Evolutionary conservation across 35 echinoderm and acorn worm species (phyloP).

Genomic region (Heliocidaris erythrogramma): DNA sequence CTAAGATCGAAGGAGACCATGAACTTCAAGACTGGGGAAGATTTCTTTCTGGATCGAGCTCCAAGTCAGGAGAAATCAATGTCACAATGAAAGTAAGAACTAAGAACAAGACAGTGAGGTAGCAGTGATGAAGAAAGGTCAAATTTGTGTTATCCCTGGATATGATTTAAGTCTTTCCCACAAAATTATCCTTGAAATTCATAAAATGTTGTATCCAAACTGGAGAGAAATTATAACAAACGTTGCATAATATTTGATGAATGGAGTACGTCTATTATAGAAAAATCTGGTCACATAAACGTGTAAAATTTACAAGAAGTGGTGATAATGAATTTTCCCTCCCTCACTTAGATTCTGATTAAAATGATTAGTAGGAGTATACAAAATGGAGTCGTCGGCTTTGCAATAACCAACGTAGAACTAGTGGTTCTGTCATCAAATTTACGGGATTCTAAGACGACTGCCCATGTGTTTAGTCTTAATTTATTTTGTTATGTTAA

Average conservation of each 20-base stretch:
- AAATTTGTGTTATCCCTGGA: background rate
- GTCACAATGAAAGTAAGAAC: slow-evolving; percentile 39
- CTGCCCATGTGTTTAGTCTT: no score
- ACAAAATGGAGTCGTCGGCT: no score
- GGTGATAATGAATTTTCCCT: background rate
- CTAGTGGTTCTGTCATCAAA: no score
- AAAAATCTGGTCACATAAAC: background rate
- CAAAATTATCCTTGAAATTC: background rate
- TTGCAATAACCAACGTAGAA: no score
- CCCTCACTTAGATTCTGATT: no score
- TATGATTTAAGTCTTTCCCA: background rate
- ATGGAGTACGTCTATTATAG: background rate
- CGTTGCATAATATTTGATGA: no score
- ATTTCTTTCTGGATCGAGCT: background rate
- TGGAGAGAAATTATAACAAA: no score
- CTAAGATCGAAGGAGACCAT: slow-evolving; percentile 51
- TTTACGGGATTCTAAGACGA: no score
- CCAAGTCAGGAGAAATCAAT: background rate
- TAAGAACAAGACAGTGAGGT: background rate
- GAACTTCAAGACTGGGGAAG: slow-evolving; percentile 74
- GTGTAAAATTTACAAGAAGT: background rate
- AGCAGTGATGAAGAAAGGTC: background rate
- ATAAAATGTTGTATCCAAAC: no score
- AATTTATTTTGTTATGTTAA: no score
- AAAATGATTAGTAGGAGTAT: no score